Base-by-base conservation (phyloP, 2,888 invertebrate species). In the Steinernema carpocapsae region DNA sequence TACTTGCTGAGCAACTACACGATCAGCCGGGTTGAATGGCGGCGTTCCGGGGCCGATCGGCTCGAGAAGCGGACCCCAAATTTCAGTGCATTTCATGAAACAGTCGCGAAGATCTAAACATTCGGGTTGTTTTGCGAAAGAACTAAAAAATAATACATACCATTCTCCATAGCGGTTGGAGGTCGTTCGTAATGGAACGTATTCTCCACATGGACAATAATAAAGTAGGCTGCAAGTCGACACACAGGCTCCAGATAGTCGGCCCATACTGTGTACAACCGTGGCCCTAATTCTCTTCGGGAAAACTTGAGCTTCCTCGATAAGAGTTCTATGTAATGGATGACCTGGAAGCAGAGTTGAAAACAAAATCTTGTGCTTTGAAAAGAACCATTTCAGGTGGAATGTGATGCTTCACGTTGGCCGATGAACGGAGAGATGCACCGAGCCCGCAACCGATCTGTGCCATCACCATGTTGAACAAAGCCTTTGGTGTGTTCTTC, bases 31-130 rank as follows among this genome's bases (percentile, higher is more conserved):
- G 43, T 83, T 82, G 76, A 83, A 86, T 17, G 86, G 86, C 6
- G 86, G 81, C 29, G 84, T 77, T 22, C 80, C 77, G 10, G 83
- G 78, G 0, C 77, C 77, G 43, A 81, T 75, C 0, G 84, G 85
- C 10, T 82, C 82, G 43, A 86, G 76, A 7, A 86, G 78, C 0
- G 84, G 84, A 7, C 78, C 79, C 74, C 80, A 86, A 26, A 85
- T 73, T 2, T 78, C 72, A 4, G 76, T 75, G 10, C 79, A 71
- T 1, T 78, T 79, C 4, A 71, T 74, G 71, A 85, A 85, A 17
- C 74, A 51, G 37, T 81, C 80, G 22, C 78, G 75, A 14, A 85
- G 79, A 71, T 83, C 84, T 81, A 76, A 48, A 78, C 37, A 37
- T 6, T 37, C 10, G n/a, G 6, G 37, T 37, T 37, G 37, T 37